Base-by-base conservation (phyloP, 2,888 invertebrate species). In the Meloe dianella region DNA sequence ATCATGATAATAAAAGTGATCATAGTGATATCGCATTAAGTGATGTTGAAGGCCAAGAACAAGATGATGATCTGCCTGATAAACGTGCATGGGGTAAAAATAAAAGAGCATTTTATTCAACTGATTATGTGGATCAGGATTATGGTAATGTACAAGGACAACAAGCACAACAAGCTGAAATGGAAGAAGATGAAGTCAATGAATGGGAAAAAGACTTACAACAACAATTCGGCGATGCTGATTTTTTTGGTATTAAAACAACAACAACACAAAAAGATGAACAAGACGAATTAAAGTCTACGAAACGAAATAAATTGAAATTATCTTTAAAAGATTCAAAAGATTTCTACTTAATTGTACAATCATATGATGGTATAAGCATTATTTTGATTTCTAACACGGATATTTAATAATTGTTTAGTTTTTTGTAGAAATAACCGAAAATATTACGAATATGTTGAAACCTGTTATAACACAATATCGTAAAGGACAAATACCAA, bases 71-170 rank as follows among this genome's bases (percentile, higher is more conserved):
- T 77, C 84, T 95, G 70, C 94, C 94, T 0, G 89, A 94, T 82
- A 87, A 89, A 2, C 91, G 92, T 83, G 95, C 95, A 22, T 97
- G 97, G 97, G 97, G 97, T 57, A 91, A 90, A 78, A 91, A 91
- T 73, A 92, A 92, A 76, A 87, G 86, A 66, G 87, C 88, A 38
- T 97, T 90, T 81, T 96, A 96, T 84, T 90, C 92, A 61, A 93
- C 95, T 0, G 96, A 96, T 85, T 95, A 93, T 83, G 90, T 95
- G 17, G 96, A 96, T 85, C 89, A 91, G 76, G 95, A 96, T 83
- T 94, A 92, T 85, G 89, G 91, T 57, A 90, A 91, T 73, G 83
- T 77, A 69, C 77, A 86, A 72, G 90, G 89, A 47, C 87, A 87
- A 74, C 91, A 92, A 77, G 90, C 91, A 73, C 90, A 91, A 75